Percentiles rank a stretch among this genome's conserved stretches.
Evolutionary conservation across 2,888 invertebrate genomes (phyloP).

Genomic region (Tetragnatha montana): DNA sequence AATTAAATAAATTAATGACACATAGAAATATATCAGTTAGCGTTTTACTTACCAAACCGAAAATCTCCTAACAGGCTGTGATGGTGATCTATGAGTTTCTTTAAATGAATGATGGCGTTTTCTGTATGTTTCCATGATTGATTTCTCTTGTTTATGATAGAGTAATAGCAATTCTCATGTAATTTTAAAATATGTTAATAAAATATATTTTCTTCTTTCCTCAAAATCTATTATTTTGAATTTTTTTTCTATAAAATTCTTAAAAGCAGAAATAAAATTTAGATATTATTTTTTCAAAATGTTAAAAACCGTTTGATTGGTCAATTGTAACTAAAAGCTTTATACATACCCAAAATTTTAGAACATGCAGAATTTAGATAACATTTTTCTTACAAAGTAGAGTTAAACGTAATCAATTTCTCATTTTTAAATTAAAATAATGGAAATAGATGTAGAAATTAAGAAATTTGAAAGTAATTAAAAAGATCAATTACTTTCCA

Average conservation of each 20-base stretch:
- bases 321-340: too few relatives aligned
- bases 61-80: constrained; percentile 45
- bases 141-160: not conserved
- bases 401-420: too few relatives aligned
- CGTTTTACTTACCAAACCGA: constrained; percentile 57
- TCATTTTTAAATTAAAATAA: too few relatives aligned
- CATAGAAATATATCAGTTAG: too few relatives aligned
- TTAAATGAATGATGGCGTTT: constrained; percentile 66
- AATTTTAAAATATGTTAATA: not conserved
- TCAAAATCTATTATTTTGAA: not conserved
- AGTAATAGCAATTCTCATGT: not conserved
- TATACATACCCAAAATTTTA: too few relatives aligned
- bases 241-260: not conserved
- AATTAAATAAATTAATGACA: not conserved
- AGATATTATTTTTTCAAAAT: not conserved
- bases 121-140: constrained; percentile 55
- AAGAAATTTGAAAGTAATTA: too few relatives aligned
- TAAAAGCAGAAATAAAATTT: not conserved
- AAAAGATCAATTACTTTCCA: too few relatives aligned
- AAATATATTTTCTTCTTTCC: not conserved
- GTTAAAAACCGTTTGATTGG: not conserved
- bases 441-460: too few relatives aligned
- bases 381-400: too few relatives aligned
- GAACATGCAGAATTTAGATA: too few relatives aligned
- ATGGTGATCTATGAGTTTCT: constrained; percentile 39